Evolutionary conservation across 2,888 invertebrate genomes (phyloP).

Genomic region (Drosophila mulleri): DNA sequence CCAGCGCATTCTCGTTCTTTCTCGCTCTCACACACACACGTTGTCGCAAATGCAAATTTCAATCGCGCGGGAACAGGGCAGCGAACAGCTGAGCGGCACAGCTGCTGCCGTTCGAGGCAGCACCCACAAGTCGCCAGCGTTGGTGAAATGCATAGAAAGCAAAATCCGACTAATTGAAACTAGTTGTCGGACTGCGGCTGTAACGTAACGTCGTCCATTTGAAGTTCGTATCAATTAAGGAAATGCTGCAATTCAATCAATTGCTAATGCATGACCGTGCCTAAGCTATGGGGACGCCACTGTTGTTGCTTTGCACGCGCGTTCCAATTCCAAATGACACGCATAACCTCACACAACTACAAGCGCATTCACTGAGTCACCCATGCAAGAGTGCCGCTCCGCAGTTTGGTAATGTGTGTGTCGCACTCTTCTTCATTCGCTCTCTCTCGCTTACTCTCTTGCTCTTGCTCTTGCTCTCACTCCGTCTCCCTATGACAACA

Average conservation of each 20-base stretch:
- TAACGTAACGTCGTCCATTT: conserved; percentile 64
- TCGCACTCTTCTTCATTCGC: conserved; percentile 1
- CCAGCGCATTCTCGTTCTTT: conserved; percentile 21
- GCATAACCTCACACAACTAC: conserved; percentile 76
- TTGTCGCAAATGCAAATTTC: conserved; percentile 65
- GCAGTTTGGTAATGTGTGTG: conserved; percentile 5
- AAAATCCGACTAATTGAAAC: conserved; percentile 69
- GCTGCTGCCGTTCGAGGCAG: conserved; percentile 49
- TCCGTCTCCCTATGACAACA: conserved; percentile 65
- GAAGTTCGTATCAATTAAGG: conserved; percentile 84
- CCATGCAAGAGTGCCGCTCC: conserved; percentile 36
- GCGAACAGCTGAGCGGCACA: conserved; percentile 67
- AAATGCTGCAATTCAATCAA: conserved; percentile 74
- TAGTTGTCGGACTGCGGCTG: conserved; percentile 49
- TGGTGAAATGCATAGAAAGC: conserved; percentile 60
- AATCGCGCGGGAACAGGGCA: conserved; percentile 51
- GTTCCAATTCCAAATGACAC: conserved; percentile 76
- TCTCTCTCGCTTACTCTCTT: neutral
- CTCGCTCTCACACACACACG: neutral
- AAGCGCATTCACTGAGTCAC: conserved; percentile 74
- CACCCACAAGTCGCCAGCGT: conserved; percentile 42
- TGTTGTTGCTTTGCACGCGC: conserved; percentile 58
- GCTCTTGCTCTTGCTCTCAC: conserved; percentile 4
- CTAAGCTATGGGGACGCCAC: conserved; percentile 49
- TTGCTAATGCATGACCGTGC: conserved; percentile 28